Evolutionary conservation across 2,888 invertebrate genomes (phyloP), one percentile per base, ranked within the genome.

Genomic region (Cephus spinipes): DNA sequence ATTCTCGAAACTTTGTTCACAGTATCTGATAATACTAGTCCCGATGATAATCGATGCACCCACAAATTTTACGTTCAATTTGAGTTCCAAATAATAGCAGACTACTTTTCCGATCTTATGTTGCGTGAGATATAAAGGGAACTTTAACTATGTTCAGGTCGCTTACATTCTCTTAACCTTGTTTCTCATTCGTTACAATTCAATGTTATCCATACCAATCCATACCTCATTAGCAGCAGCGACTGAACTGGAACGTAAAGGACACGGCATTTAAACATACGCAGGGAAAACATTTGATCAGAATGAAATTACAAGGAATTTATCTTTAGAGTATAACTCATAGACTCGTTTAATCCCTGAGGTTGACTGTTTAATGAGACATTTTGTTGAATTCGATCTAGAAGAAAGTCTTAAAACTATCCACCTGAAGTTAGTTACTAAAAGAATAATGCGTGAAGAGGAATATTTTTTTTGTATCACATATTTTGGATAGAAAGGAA

Each of bases 211-310:
- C 71, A 32, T 86, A 88, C 88, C 87, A 23, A 55, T 55, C 23
- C 71, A 15, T 86, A 88, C 88, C 87, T 87, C 79, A 79, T 79
- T n/a, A 84, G 78, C 78, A 80, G 75, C 36, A 83, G 81, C 75
- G 85, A 82, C 32, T 80, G 79, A 23, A 78, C 76, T 74, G 83
- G 79, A 80, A 79, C 68, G 68, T 80, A 77, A 69, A 83, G 73
- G 68, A 83, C 36, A 73, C 84, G 84, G 78, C 77, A 84, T 84
- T 82, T 84, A 11, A 86, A 74, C 3, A 82, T 73, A 76, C 78
- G 80, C 30, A 78, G 33, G 11, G 79, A 76, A 68, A 87, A 80
- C 87, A 88, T 88, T 85, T 83, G 79, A 40, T 68, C 12, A 77
- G 23, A 31, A 69, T 23, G 23, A 23, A 55, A 55, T 55, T 23